Evolutionary conservation across 2,797 vertebrate species (phyloP).

Genomic region (Sarcoramphus papa): DNA sequence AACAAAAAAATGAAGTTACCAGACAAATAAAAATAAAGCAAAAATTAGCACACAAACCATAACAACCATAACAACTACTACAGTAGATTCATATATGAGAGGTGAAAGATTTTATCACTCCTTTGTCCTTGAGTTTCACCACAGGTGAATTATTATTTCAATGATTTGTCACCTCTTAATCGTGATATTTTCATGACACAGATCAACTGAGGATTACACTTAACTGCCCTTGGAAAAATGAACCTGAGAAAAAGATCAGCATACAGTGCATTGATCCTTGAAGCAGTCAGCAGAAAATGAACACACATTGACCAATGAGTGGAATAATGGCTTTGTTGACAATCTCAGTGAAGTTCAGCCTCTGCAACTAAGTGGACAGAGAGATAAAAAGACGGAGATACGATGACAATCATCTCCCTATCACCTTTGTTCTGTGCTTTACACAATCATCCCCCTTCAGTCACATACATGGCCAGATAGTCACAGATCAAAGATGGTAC

Average conservation of each 20-base stretch:
- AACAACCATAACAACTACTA: not conserved
- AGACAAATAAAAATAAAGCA: not conserved
- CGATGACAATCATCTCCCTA: not conserved
- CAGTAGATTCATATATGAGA: not conserved
- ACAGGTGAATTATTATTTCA: slow-evolving; percentile 13
- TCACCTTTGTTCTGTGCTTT: not conserved
- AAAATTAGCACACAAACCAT: not conserved
- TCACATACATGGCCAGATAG: not conserved
- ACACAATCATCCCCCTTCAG: not conserved
- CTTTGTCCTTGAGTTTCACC: not conserved
- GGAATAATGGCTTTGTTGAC: slow-evolving; percentile 72
- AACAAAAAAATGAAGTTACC: not conserved
- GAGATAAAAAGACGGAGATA: not conserved
- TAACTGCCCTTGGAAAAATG: slow-evolving; percentile 6
- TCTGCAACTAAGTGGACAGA: not conserved
- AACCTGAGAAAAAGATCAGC: slow-evolving; percentile 23
- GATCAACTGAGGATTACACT: not conserved
- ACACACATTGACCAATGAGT: slow-evolving; percentile 54
- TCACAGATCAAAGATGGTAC: not conserved
- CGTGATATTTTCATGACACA: not conserved
- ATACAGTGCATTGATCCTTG: not conserved
- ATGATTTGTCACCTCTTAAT: not conserved
- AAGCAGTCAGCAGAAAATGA: slow-evolving; percentile 64
- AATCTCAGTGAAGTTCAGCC: slow-evolving; percentile 27
- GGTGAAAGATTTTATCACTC: not conserved